Conservation (phyloP, 2,797 vertebrate genomes). For the Vultur gryphus region DNA sequence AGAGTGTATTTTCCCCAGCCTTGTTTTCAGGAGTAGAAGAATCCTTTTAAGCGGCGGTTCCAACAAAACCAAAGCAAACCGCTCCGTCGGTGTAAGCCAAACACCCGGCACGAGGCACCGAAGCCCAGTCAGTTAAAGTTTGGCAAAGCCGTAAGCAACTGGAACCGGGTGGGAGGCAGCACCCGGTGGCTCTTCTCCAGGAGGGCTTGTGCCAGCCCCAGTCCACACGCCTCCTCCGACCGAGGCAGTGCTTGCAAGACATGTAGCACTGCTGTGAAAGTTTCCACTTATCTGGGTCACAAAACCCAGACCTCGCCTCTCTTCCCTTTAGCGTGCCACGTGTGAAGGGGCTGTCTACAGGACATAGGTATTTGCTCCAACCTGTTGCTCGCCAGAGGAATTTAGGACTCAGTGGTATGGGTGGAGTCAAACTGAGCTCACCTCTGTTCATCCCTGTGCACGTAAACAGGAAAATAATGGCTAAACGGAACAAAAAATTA, state of each 20-base stretch:
- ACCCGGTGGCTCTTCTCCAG: rapidly evolving
- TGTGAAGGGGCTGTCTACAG: not conserved
- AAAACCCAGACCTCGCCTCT: not conserved
- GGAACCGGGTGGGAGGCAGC: not conserved
- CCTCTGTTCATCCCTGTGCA: not conserved
- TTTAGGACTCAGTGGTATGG: not conserved
- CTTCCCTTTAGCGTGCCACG: not conserved
- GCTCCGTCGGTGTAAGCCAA: rapidly evolving
- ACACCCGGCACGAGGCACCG: not conserved
- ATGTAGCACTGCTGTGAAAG: not conserved
- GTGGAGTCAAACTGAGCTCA: not conserved
- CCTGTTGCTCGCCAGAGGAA: not conserved
- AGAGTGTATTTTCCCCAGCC: not conserved
- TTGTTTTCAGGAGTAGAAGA: not conserved
- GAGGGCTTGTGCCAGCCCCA: not conserved
- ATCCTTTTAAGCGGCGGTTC: not conserved
- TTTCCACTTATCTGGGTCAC: not conserved
- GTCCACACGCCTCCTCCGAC: not conserved
- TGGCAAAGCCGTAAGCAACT: not conserved
- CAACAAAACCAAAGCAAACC: not conserved
- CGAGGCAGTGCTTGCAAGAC: rapidly evolving
- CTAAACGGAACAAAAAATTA: not conserved
- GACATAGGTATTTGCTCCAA: not conserved
- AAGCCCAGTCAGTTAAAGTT: not conserved
- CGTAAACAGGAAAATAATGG: not conserved